Conservation (phyloP, 1,140 invertebrate genomes). For the Pseudachorutes palmiensis region DNA sequence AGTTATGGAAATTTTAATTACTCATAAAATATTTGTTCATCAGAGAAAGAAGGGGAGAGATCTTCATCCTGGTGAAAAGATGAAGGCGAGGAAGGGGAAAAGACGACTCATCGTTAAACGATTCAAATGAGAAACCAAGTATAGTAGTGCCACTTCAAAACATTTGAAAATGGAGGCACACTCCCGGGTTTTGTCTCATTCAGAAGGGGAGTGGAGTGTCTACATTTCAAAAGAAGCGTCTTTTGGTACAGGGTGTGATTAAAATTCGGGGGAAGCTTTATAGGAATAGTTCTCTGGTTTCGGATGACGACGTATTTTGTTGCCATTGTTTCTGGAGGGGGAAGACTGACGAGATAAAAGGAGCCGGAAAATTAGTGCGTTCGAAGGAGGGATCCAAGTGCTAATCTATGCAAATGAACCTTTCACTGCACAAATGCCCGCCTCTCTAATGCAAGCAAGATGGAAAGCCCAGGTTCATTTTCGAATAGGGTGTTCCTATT, state of each 20-base stretch:
- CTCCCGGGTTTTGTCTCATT: no score
- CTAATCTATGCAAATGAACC: slow-evolving; percentile 38
- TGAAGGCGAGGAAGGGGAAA: slow-evolving; percentile 4
- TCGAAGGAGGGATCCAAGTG: slow-evolving; percentile 33
- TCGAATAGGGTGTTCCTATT: no score
- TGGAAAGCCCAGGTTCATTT: no score
- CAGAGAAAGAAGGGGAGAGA: slow-evolving; percentile 18
- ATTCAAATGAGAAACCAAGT: no score
- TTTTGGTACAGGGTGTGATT: slow-evolving; percentile 15
- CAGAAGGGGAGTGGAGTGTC: background rate
- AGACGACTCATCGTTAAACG: background rate
- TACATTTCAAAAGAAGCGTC: background rate
- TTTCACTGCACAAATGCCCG: background rate
- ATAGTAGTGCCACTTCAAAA: no score
- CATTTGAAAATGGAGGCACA: no score
- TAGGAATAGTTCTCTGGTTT: background rate
- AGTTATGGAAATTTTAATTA: slow-evolving; percentile 38
- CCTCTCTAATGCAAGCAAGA: background rate
- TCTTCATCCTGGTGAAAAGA: slow-evolving; percentile 11
- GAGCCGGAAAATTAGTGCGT: slow-evolving; percentile 39
- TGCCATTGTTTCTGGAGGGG: background rate
- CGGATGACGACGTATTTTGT: background rate
- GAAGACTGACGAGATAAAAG: slow-evolving; percentile 15
- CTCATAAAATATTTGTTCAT: slow-evolving; percentile 34
- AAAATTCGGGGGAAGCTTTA: slow-evolving; percentile 7